These are phyloP conservation scores for Cheilosia soror DNA, from an alignment of 2,888 invertebrate species.

Conservation along the genomic window DNA sequence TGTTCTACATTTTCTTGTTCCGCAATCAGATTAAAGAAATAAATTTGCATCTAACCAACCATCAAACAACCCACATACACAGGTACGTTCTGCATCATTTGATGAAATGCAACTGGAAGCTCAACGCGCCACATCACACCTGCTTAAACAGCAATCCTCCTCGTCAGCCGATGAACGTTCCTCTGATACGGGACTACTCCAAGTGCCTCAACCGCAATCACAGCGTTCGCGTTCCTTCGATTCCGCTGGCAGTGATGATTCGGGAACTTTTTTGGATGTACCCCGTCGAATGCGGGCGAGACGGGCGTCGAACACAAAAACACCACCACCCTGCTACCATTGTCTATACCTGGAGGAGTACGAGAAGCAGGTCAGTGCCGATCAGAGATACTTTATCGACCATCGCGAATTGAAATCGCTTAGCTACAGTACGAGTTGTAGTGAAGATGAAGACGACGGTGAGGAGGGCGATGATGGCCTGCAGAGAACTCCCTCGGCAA, in stretches of 20 bases:
- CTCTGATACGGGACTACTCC: slow-evolving; percentile 84
- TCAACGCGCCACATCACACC: slow-evolving; percentile 84
- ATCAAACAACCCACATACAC: slow-evolving; percentile 14
- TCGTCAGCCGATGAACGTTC: slow-evolving; percentile 83
- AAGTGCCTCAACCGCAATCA: slow-evolving; percentile 88
- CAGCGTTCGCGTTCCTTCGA: slow-evolving; percentile 93
- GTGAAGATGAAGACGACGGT: slow-evolving; percentile 83
- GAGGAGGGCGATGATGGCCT: slow-evolving; percentile 80
- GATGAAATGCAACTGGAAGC: slow-evolving; percentile 94
- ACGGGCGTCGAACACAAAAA: slow-evolving; percentile 87
- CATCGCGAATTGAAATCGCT: slow-evolving; percentile 82
- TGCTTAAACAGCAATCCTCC: slow-evolving; percentile 81
- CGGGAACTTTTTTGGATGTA: slow-evolving; percentile 86
- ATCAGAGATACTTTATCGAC: slow-evolving; percentile 81
- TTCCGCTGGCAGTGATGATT: slow-evolving; percentile 87
- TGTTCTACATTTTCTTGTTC: not conserved
- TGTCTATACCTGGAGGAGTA: slow-evolving; percentile 91
- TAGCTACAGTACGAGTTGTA: slow-evolving; percentile 85
- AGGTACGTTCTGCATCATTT: slow-evolving; percentile 94
- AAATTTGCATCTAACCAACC: slow-evolving; percentile 20
- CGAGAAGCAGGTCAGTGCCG: slow-evolving; percentile 85
- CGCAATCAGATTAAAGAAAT: slow-evolving; percentile 22
- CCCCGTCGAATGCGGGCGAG: slow-evolving; percentile 87
- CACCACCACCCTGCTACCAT: slow-evolving; percentile 89
- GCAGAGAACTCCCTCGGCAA: slow-evolving; percentile 78